Evolutionary conservation across 1,140 invertebrate species (phyloP).

Genomic region (Archegozetes longisetosus): DNA sequence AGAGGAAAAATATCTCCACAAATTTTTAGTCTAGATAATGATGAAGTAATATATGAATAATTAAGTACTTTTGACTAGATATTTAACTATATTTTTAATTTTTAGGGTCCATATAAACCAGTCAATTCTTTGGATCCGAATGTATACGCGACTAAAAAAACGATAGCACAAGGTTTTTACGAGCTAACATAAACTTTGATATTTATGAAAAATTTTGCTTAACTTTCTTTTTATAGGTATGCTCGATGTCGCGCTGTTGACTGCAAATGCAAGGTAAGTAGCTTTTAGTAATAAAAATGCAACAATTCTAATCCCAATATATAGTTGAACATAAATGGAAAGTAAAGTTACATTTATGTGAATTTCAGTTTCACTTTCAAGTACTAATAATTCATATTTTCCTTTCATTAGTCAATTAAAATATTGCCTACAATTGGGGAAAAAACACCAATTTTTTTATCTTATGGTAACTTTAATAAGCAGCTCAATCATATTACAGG

Average conservation of each 20-base stretch:
- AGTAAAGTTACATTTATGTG: no score
- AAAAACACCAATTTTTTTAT: slow-evolving; percentile 4
- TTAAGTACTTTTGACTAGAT: no score
- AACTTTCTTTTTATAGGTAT: slow-evolving; percentile 20
- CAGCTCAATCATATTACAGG: not conserved
- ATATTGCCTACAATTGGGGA: not conserved
- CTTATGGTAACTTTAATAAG: not conserved
- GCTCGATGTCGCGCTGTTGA: slow-evolving; percentile 32
- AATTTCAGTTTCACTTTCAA: not conserved
- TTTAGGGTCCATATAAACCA: not conserved
- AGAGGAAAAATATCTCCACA: no score
- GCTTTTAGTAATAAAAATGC: not conserved
- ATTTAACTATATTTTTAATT: no score
- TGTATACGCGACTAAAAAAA: slow-evolving; percentile 71
- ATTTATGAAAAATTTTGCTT: not conserved
- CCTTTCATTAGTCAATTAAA: not conserved
- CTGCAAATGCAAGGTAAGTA: slow-evolving; percentile 39
- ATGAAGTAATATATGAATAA: no score
- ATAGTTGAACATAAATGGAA: no score
- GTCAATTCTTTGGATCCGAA: slow-evolving; percentile 48
- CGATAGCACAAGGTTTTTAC: slow-evolving; percentile 43
- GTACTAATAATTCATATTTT: not conserved
- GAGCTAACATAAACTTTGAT: no score
- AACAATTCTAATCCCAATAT: no score
- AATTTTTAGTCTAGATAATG: no score